phyloP scores from a whole-genome alignment of 2,888 invertebrate species.

The Apodemia zela region DNA sequence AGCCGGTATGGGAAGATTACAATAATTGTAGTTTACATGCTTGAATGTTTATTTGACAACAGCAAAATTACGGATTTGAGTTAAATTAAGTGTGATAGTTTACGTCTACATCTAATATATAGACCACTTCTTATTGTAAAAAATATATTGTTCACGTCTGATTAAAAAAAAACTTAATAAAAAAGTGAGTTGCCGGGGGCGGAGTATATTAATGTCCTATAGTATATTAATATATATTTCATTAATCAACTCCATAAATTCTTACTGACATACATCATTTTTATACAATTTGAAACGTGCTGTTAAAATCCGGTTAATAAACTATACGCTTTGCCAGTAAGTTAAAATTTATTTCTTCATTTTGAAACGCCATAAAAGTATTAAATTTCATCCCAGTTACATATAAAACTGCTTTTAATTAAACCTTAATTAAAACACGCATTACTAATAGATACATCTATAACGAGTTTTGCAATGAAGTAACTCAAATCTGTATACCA shows the following conservation, averaged over 20 bases:
- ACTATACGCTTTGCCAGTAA: conserved; percentile 32
- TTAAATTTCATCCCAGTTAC: conserved; percentile 8
- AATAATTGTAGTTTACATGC: too few relatives aligned
- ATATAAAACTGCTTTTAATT: conserved; percentile 15
- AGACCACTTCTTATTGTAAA: too few relatives aligned
- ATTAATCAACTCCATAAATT: background rate
- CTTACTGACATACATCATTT: background rate
- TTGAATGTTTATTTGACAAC: too few relatives aligned
- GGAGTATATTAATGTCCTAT: too few relatives aligned
- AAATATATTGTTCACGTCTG: too few relatives aligned
- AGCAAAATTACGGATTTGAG: too few relatives aligned
- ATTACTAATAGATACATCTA: conserved; percentile 45
- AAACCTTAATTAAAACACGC: background rate
- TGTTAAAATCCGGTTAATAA: background rate
- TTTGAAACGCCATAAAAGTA: conserved; percentile 55
- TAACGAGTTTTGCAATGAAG: conserved; percentile 55
- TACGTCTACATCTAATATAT: too few relatives aligned
- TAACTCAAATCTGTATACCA: conserved; percentile 61
- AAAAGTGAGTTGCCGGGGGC: too few relatives aligned
- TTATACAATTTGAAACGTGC: background rate
- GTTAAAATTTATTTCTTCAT: conserved; percentile 50
- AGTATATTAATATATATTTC: background rate
- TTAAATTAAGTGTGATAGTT: too few relatives aligned
- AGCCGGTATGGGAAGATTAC: too few relatives aligned
- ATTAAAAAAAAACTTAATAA: too few relatives aligned